A percentile compares a stretch with the other conserved stretches of the same genome.
phyloP scores from a whole-genome alignment of 1,140 invertebrate genomes.

The Bombus soroeensis region DNA sequence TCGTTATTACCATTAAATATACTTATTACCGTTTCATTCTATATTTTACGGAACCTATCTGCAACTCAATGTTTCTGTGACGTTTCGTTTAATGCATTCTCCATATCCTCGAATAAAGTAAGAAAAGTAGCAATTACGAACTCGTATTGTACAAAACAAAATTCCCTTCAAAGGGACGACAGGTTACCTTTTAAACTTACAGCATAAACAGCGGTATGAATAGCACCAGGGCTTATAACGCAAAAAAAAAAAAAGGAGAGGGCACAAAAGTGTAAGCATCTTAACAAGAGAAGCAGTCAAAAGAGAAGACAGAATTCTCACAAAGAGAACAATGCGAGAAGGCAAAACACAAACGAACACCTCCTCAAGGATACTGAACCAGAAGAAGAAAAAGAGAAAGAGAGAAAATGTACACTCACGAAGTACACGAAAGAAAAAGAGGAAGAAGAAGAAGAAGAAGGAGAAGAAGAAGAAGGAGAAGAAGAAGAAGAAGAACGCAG shows the following conservation, averaged over 20 bases:
- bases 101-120: not conserved
- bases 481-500: not conserved
- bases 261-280: not conserved
- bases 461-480: not conserved
- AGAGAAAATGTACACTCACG: slow-evolving; percentile 27
- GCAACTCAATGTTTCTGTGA: no score
- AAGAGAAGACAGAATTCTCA: not conserved
- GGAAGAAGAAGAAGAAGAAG: not conserved
- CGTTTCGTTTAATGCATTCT: not conserved
- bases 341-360: not conserved
- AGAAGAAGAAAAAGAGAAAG: slow-evolving; percentile 29
- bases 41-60: no score
- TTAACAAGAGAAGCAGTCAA: not conserved
- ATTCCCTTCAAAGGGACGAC: not conserved
- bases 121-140: not conserved
- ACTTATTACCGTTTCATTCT: not conserved
- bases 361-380: not conserved
- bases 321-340: not conserved
- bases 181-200: not conserved
- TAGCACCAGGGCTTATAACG: no score
- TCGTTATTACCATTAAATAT: not conserved
- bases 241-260: not conserved
- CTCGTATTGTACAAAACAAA: not conserved
- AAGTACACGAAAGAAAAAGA: not conserved
- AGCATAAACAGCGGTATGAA: not conserved